Base-by-base conservation (phyloP, 2,888 invertebrate genomes). In the Hyposoter dolosus region DNA sequence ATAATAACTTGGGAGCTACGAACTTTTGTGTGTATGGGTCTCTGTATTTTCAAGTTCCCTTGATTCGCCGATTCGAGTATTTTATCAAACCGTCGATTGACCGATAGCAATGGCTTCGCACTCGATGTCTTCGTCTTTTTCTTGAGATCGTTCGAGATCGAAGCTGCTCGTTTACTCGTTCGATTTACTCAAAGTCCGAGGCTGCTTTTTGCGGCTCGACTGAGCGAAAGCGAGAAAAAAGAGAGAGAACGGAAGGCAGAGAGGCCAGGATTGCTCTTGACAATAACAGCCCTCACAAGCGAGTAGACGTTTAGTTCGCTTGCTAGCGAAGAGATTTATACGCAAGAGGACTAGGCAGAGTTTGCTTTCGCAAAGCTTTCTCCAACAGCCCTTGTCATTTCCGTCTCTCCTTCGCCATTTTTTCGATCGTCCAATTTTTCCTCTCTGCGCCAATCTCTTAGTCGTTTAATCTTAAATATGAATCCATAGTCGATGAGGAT, bases 231-330 rank as follows among this genome's bases (percentile, higher is more conserved):
- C 32, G 32, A 32, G 4, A 50, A 0, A n/a, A n/a, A n/a, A n/a
- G n/a, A n/a, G n/a, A n/a, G n/a, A 47, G 47, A 17, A 0, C 4
- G 2, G 15, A 32, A 71, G 10, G 19, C 23, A 19, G 45, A 68
- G 23, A 35, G 43, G 66, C 2, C n/a, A 35, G 69, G 32, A 50
- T 35, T 78, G 68, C 79, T 75, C 53, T 63, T 50, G n/a, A 68
- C 69, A 79, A 79, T 79, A 83, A 83, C 74, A 60, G 28, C 74
- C 60, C 56, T 74, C 68, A 66, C 15, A 65, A n/a, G n/a, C 35
- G 66, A 72, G 71, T 56, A 72, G 66, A 78, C 77, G 77, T 83
- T 78, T 83, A 83, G 72, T 78, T n/a, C 72, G 79, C 79, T 60
- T 50, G 72, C 65, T 79, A 32, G 40, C n/a, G 19, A 53, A 56